phyloP scores from a whole-genome alignment of 2,888 invertebrate species.

The Anorthoa munda region DNA sequence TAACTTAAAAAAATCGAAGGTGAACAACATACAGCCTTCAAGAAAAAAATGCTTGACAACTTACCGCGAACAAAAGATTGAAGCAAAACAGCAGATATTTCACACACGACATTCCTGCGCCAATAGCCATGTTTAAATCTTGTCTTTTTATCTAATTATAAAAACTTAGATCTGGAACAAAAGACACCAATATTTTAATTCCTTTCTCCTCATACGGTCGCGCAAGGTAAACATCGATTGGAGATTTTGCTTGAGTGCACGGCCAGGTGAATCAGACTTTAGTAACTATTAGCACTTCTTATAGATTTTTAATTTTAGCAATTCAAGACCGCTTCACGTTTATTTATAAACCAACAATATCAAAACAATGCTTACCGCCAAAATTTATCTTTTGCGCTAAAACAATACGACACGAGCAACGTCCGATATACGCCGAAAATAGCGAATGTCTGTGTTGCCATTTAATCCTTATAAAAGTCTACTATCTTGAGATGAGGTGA shows the following conservation, averaged over 20 bases:
- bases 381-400: conserved; percentile 63
- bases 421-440: conserved; percentile 45
- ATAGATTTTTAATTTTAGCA: conserved; percentile 36
- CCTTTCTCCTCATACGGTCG: conserved; percentile 66
- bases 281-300: conserved; percentile 1
- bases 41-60: conserved; percentile 91
- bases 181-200: conserved; percentile 72
- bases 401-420: conserved; percentile 56
- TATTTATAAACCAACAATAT: conserved; percentile 46
- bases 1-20: conserved; percentile 52
- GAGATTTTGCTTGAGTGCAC: conserved; percentile 69
- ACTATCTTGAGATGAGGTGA: not conserved
- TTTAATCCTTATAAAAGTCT: not conserved
- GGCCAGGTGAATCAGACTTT: conserved; percentile 40
- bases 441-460: conserved; percentile 68
- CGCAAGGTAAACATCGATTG: conserved; percentile 80
- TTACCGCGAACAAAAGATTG: conserved; percentile 96
- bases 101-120: conserved; percentile 96
- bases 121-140: conserved; percentile 92
- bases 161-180: conserved; percentile 83
- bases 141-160: conserved; percentile 76
- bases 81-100: conserved; percentile 97
- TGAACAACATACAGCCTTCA: conserved; percentile 53
- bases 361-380: conserved; percentile 70
- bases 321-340: conserved; percentile 5